phyloP scores from a whole-genome alignment of 2,797 vertebrate genomes.

The Sitta carolinensis region DNA sequence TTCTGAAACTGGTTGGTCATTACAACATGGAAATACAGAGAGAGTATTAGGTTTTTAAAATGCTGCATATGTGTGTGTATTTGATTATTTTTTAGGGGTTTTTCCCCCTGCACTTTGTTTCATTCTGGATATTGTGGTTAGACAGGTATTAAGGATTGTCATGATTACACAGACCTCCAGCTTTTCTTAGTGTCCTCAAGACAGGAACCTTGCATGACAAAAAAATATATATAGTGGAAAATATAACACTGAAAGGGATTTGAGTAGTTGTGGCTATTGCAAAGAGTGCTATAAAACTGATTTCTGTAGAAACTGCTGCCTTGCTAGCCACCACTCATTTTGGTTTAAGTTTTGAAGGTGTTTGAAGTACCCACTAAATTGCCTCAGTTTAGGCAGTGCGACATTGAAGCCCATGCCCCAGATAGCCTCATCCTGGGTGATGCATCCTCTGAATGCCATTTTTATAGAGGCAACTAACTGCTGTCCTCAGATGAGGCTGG shows the following conservation, averaged over 20 bases:
- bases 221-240: neutral
- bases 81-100: neutral
- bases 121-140: neutral
- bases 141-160: neutral
- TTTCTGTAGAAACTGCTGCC: neutral
- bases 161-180: neutral
- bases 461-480: neutral
- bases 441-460: neutral
- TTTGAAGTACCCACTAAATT: neutral
- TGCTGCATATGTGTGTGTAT: rapidly evolving
- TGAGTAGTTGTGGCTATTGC: neutral
- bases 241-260: neutral
- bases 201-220: neutral
- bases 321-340: neutral
- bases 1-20: neutral
- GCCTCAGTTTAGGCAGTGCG: neutral
- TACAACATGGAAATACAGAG: neutral
- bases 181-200: neutral
- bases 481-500: neutral
- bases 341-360: neutral
- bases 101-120: neutral
- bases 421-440: neutral
- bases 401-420: neutral
- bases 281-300: neutral
- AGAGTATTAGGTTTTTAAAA: neutral